Evolutionary conservation across 2,888 invertebrate genomes (phyloP).

Genomic region (Osedax fenrisi): DNA sequence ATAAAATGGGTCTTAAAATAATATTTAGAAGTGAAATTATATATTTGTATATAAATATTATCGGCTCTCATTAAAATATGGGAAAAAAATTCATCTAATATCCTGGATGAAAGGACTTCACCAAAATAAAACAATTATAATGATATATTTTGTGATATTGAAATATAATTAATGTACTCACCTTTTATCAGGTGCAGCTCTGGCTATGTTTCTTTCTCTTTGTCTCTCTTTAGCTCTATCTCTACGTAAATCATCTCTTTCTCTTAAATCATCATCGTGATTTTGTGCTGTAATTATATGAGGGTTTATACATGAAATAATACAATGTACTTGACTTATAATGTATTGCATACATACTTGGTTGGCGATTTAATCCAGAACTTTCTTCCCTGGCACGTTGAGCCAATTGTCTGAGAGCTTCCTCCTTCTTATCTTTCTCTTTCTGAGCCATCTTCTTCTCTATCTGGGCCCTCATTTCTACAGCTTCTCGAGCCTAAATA

Average conservation of each 20-base stretch:
- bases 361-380: slow-evolving; percentile 61
- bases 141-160: no score
- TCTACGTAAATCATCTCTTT: slow-evolving; percentile 58
- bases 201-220: slow-evolving; percentile 76
- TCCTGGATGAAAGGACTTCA: no score
- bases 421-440: slow-evolving; percentile 94
- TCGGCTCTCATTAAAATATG: no score
- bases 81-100: no score
- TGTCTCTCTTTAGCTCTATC: slow-evolving; percentile 82
- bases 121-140: no score
- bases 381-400: slow-evolving; percentile 88
- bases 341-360: slow-evolving; percentile 35
- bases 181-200: slow-evolving; percentile 81
- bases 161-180: no score
- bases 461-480: slow-evolving; percentile 85
- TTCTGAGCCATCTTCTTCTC: slow-evolving; percentile 91
- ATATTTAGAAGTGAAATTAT: no score
- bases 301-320: no score
- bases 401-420: slow-evolving; percentile 77
- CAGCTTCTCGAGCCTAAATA: slow-evolving; percentile 73
- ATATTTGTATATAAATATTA: no score
- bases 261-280: slow-evolving; percentile 60
- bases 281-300: not conserved
- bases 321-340: not conserved
- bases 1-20: no score